Conservation (phyloP, 2,797 vertebrate genomes). For the Micromesistius poutassou region DNA sequence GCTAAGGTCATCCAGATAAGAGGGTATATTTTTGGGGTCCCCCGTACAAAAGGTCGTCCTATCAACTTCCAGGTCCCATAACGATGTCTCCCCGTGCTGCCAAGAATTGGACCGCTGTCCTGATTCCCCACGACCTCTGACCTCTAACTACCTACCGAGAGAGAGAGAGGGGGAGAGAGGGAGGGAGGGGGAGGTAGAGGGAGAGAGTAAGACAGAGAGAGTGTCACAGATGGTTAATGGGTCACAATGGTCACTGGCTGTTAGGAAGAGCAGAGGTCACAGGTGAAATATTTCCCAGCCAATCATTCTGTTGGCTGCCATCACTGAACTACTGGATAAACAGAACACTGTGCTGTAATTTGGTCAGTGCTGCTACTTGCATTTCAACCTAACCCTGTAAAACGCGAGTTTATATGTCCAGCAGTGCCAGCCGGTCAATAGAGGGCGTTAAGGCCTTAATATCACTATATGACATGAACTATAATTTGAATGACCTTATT, state of each 20-base stretch:
- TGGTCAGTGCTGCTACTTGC: not conserved
- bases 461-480: not conserved
- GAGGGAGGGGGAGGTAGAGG: conserved; percentile 21
- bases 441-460: not conserved
- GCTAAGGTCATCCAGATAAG: conserved; percentile 77
- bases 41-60: conserved; percentile 70
- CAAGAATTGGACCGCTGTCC: conserved; percentile 67
- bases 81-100: conserved; percentile 64
- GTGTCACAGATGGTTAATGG: conserved; percentile 61
- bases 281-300: conserved; percentile 58
- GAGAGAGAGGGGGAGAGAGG: conserved; percentile 1
- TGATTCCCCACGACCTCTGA: conserved; percentile 64
- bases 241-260: conserved; percentile 53
- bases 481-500: not conserved
- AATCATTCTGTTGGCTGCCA: conserved; percentile 30
- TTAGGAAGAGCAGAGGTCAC: conserved; percentile 59
- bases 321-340: conserved; percentile 30
- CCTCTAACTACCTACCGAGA: conserved; percentile 59
- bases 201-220: conserved; percentile 48
- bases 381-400: not conserved
- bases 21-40: conserved; percentile 74
- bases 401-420: not conserved
- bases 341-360: conserved; percentile 33
- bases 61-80: conserved; percentile 73
- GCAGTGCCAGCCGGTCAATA: not conserved